A percentile compares a stretch with the other conserved stretches of the same genome.
These are phyloP conservation scores for Sanderia malayensis DNA, from an alignment of 30 jellyfish, hydroid and myxozoan genomes.

Conservation along the genomic window DNA sequence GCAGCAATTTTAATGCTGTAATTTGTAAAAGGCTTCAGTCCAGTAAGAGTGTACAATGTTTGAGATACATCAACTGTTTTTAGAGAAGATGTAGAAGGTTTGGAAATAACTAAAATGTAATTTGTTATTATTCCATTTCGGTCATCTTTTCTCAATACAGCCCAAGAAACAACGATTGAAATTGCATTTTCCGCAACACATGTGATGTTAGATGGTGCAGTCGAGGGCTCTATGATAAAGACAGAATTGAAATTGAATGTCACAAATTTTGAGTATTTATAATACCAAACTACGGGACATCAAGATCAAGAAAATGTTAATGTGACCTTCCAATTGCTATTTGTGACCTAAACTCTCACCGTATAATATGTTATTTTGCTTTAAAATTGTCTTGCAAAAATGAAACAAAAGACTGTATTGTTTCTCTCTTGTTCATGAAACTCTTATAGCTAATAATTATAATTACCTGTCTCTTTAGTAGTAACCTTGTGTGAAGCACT, in stretches of 20 bases:
- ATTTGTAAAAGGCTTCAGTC: constrained; percentile 42
- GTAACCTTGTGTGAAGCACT: background rate
- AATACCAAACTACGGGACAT: too few species aligned
- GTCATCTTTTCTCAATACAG: constrained; percentile 23
- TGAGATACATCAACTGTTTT: background rate
- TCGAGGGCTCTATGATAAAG: constrained; percentile 60
- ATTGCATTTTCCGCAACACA: background rate
- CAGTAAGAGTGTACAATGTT: background rate
- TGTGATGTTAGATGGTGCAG: constrained; percentile 30
- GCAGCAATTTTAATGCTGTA: constrained; percentile 58
- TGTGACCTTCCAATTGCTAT: too few species aligned
- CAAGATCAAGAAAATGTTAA: too few species aligned
- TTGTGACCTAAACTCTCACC: too few species aligned
- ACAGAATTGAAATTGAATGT: too few species aligned
- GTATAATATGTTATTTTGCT: too few species aligned
- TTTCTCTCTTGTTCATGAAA: too few species aligned
- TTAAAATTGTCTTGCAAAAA: too few species aligned
- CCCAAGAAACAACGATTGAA: constrained; percentile 35
- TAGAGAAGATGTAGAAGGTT: background rate
- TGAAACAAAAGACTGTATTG: too few species aligned
- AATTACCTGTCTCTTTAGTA: constrained; percentile 52
- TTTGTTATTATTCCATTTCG: constrained; percentile 41
- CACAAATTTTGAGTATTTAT: too few species aligned
- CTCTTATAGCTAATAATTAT: too few species aligned
- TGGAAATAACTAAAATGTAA: background rate